A percentile compares a stretch with the other conserved stretches of the same genome.
phyloP scores from a whole-genome alignment of 1,140 invertebrate species.

The Drosophila eugracilis region DNA sequence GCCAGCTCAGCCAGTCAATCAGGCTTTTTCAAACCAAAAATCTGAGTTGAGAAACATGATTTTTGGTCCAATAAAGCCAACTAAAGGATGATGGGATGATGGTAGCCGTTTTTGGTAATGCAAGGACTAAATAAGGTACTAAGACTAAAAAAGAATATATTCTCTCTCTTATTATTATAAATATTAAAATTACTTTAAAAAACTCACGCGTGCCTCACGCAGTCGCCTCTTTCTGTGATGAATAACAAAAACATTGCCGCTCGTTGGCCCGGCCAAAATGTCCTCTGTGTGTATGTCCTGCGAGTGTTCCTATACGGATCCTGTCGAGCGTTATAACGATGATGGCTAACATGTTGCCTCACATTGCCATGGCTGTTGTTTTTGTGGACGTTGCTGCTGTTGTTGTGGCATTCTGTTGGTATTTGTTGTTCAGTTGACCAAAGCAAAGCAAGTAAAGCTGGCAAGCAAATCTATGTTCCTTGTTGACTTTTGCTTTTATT shows the following conservation, averaged over 20 bases:
- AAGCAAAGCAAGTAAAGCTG: constrained; percentile 68
- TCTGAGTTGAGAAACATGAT: too few relatives aligned
- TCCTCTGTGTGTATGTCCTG: constrained; percentile 23
- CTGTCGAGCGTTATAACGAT: constrained; percentile 72
- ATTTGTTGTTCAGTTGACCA: constrained; percentile 74
- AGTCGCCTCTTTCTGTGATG: not conserved
- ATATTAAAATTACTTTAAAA: too few relatives aligned
- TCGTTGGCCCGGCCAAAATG: constrained; percentile 21
- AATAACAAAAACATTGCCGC: constrained; percentile 42
- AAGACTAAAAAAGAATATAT: too few relatives aligned
- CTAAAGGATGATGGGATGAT: not conserved
- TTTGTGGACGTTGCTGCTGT: constrained; percentile 22
- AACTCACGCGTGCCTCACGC: constrained; percentile 44
- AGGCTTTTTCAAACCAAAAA: too few relatives aligned
- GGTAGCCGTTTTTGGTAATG: too few relatives aligned
- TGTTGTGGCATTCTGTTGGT: constrained; percentile 30
- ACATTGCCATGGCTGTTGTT: constrained; percentile 30
- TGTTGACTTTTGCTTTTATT: constrained; percentile 83
- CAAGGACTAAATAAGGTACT: too few relatives aligned
- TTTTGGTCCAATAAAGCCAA: not conserved
- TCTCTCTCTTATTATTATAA: too few relatives aligned
- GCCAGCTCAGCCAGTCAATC: not conserved
- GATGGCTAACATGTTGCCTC: constrained; percentile 72
- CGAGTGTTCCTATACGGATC: constrained; percentile 46
- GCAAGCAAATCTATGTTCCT: constrained; percentile 80